Base-by-base conservation (phyloP, 1,140 invertebrate genomes). In the Drosophila carrolli region DNA sequence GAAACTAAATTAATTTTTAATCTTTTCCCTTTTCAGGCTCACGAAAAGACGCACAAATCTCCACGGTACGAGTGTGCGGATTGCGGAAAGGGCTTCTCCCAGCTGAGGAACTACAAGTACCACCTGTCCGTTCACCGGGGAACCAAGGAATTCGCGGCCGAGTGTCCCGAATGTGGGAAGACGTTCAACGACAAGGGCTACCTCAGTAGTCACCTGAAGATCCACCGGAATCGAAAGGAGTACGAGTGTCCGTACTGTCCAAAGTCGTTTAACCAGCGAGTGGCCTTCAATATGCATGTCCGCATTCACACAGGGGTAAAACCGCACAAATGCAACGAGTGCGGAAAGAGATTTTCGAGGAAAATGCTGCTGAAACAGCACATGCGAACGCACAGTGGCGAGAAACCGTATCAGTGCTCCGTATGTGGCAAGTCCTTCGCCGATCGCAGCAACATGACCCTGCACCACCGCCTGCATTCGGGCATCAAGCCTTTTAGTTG, bases 401-500 rank as follows among this genome's bases (percentile, higher is more conserved):
- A 92, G 54, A 92, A 92, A 55, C 91, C 91, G 1, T 92, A 92
- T 59, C 83, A 91, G 70, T 92, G 91, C 51, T 91, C 91, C 0
- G 91, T 92, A 1, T 92, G 92, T 27, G 91, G 91, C 16, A 92
- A 92, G 47, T 91, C 91, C 29, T 92, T 98, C 89, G 97, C 96
- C 4, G 96, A 97, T 90, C 93, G 96, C 53, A 96, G 96, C 44
- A 97, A 97, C 86, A 96, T 97, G 95, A 96, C 95, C 5, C 92
- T 97, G 9, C 96, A 97, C 92, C 94, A 96, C 68, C 93, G 96
- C 58, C 92, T 97, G 5, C 96, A 97, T 81, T 96, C 96, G 56
- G 96, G 96, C 32, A 95, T 97, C 29, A 97, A 97, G 78, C 97
- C 97, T 0, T 98, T 98, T 91, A 95, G 96, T 27, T 98, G 97